phyloP scores from a whole-genome alignment of 2,888 invertebrate species.

The Calameuta pallipes region DNA sequence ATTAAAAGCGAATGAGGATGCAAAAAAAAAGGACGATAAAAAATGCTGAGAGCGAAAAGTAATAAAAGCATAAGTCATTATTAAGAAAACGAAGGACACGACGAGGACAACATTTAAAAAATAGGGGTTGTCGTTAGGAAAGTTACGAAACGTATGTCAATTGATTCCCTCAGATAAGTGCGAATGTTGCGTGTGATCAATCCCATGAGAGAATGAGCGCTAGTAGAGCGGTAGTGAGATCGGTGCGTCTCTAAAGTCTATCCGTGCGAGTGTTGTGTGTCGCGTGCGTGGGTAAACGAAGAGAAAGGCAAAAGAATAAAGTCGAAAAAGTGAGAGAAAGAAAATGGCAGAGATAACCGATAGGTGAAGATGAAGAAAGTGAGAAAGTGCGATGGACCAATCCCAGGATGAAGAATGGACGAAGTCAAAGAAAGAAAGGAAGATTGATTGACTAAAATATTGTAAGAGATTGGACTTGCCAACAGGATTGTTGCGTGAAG shows the following conservation, averaged over 20 bases:
- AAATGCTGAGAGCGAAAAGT: not conserved
- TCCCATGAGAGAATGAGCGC: not conserved
- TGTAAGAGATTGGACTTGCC: not conserved
- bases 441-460: not conserved
- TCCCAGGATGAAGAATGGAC: not conserved
- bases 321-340: conserved; percentile 17
- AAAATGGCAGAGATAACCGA: conserved; percentile 3
- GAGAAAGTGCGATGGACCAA: conserved; percentile 4
- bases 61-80: not conserved
- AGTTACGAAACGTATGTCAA: conserved; percentile 64
- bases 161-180: conserved; percentile 59
- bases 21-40: conserved; percentile 21
- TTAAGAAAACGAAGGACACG: not conserved
- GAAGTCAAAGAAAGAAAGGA: not conserved
- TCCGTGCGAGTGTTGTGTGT: conserved; percentile 6
- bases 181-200: conserved; percentile 40
- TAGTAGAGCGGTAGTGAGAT: not conserved
- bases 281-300: conserved; percentile 5
- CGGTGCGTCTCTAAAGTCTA: conserved; percentile 4
- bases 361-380: conserved; percentile 1
- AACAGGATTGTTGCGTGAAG: not conserved
- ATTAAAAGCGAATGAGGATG: conserved; percentile 11
- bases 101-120: not conserved
- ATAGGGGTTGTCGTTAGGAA: conserved; percentile 48
- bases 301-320: conserved; percentile 5